Evolutionary conservation across 2,113 vertebrate species (phyloP).

Genomic region (Abramis brama): DNA sequence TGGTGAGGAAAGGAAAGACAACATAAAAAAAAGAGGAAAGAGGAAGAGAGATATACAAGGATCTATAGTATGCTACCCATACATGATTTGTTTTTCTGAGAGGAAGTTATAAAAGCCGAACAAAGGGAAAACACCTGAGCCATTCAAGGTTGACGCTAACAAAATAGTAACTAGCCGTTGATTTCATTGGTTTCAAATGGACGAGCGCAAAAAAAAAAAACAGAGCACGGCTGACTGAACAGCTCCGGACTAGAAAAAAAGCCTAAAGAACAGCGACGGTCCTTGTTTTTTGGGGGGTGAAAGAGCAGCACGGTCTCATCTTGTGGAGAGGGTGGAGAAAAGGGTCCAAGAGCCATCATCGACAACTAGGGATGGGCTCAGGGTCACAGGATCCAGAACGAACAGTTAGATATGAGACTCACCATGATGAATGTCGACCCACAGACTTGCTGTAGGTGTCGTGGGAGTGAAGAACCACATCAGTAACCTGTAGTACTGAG

Average conservation of each 20-base stretch:
- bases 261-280: neutral
- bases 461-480: constrained; percentile 54
- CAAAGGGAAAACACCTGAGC: neutral
- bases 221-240: neutral
- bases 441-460: constrained; percentile 59
- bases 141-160: neutral
- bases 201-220: neutral
- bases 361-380: neutral
- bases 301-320: neutral
- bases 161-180: neutral
- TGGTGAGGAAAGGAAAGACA: constrained; percentile 5
- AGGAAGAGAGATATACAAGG: neutral
- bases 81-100: neutral
- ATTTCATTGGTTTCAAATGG: neutral
- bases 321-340: constrained; percentile 4
- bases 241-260: neutral
- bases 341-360: constrained; percentile 6
- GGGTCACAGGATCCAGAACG: neutral
- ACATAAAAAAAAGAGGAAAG: constrained; percentile 15
- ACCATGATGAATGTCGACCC: constrained; percentile 45
- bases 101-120: constrained; percentile 7
- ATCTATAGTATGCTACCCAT: neutral
- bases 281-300: neutral
- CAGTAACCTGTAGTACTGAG: constrained; percentile 59
- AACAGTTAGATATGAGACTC: constrained; percentile 26